Conservation (phyloP, 2,113 vertebrate genomes). For the Chionomys nivalis region DNA sequence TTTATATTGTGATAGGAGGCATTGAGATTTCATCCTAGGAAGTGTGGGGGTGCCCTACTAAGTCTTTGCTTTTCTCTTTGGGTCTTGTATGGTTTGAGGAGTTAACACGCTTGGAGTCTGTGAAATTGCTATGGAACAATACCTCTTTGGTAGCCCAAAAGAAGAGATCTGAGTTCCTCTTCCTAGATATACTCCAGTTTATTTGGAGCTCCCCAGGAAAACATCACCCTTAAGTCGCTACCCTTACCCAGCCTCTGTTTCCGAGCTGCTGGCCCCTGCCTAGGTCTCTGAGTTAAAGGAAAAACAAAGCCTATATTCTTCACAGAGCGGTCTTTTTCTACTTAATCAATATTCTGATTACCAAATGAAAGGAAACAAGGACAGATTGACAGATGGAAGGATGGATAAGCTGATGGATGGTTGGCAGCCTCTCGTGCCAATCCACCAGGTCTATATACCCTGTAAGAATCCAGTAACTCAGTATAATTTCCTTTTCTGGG, state of each 20-base stretch:
- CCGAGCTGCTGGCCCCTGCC: slow-evolving; percentile 79
- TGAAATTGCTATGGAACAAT: not conserved
- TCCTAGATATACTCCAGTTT: not conserved
- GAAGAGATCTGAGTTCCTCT: not conserved
- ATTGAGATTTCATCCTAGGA: not conserved
- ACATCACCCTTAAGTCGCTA: not conserved
- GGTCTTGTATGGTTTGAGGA: not conserved
- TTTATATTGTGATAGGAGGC: not conserved
- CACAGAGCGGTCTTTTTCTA: not conserved
- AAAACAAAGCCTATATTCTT: not conserved
- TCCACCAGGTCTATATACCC: not conserved
- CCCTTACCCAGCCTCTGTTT: slow-evolving; percentile 69
- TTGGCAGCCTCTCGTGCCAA: not conserved
- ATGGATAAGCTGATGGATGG: not conserved
- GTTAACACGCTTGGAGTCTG: not conserved
- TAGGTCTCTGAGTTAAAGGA: slow-evolving; percentile 84
- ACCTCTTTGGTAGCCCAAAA: not conserved
- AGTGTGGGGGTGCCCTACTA: too few species aligned
- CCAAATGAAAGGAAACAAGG: not conserved
- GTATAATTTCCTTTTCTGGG: not conserved
- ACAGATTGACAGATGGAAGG: not conserved
- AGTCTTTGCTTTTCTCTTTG: not conserved
- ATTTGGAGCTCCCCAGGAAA: not conserved
- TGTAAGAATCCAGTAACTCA: not conserved
- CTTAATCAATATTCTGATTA: not conserved